Evolutionary conservation across 2,113 vertebrate species (phyloP).

Genomic region (Arvicanthis niloticus): DNA sequence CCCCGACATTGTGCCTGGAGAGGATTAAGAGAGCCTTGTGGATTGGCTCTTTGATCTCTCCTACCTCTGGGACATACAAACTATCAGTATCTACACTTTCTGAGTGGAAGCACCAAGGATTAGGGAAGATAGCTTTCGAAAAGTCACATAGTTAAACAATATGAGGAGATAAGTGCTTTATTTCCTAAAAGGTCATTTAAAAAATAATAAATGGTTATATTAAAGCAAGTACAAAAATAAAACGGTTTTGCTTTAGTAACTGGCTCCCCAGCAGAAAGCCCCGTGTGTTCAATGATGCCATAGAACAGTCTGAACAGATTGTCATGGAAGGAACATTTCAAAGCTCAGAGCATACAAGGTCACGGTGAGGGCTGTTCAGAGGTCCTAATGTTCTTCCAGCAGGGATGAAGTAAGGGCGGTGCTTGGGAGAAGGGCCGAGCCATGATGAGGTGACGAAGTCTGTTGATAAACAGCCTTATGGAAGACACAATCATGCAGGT

Average conservation of each 20-base stretch:
- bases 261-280: background rate
- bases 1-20: background rate
- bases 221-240: background rate
- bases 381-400: background rate
- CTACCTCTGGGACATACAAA: background rate
- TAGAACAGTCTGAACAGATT: background rate
- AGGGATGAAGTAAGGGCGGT: background rate
- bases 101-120: background rate
- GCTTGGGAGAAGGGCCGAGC: background rate
- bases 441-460: background rate
- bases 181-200: background rate
- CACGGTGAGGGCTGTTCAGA: background rate
- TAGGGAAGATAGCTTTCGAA: background rate
- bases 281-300: background rate
- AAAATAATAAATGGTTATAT: conserved; percentile 17
- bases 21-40: background rate
- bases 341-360: background rate
- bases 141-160: background rate
- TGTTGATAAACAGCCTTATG: background rate
- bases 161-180: background rate
- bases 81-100: background rate
- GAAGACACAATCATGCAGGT: background rate
- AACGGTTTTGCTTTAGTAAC: background rate
- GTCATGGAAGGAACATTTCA: background rate
- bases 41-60: background rate